These are phyloP conservation scores for Bostrychus sinensis DNA, from an alignment of 2,113 vertebrate species.

Conservation along the genomic window DNA sequence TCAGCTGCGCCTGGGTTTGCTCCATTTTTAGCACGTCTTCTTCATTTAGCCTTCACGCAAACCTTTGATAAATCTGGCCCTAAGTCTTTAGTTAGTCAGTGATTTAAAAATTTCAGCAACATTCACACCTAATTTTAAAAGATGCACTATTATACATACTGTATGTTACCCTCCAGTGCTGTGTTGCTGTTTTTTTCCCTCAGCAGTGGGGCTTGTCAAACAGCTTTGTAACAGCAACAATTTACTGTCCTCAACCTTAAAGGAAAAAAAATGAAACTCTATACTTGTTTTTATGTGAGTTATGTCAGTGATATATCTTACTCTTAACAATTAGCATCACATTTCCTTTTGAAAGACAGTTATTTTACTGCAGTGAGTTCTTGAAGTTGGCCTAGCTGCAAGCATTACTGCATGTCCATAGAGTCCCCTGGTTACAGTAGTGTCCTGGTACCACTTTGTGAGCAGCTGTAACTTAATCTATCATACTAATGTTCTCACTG, in stretches of 20 bases:
- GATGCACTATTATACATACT: neutral
- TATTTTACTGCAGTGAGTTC: neutral
- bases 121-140: neutral
- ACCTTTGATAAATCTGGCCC: too few species aligned
- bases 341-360: neutral
- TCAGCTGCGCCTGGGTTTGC: too few species aligned
- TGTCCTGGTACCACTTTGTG: neutral
- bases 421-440: neutral
- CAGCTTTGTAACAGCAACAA: neutral
- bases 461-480: neutral
- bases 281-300: constrained; percentile 2
- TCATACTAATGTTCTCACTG: neutral
- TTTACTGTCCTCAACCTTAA: constrained; percentile 2
- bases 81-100: too few species aligned
- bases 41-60: too few species aligned
- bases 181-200: neutral
- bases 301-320: neutral
- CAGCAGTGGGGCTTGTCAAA: too few species aligned
- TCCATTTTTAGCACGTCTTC: too few species aligned
- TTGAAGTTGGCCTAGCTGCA: neutral
- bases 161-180: neutral
- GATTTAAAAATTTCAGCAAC: too few species aligned
- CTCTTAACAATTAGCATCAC: neutral
- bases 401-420: neutral
- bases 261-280: neutral